Percentiles rank a stretch among this genome's conserved stretches.
phyloP scores from a whole-genome alignment of 2,888 invertebrate genomes.

The Macrophya alboannulata region DNA sequence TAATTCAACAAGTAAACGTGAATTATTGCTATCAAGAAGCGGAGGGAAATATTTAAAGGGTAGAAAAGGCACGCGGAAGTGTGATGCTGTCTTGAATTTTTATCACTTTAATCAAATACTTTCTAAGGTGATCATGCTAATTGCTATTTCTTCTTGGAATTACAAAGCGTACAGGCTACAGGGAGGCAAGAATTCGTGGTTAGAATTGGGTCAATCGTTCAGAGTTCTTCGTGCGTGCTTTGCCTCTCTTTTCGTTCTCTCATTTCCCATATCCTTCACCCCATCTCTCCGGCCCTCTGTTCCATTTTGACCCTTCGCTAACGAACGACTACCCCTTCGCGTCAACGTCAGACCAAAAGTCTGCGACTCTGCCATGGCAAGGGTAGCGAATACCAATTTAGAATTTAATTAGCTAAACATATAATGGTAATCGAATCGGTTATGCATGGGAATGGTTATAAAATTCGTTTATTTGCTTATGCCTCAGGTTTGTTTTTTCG shows the following conservation, averaged over 20 bases:
- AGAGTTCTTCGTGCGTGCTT: slow-evolving; percentile 23
- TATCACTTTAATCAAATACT: slow-evolving; percentile 33
- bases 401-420: slow-evolving; percentile 23
- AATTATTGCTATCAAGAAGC: background rate
- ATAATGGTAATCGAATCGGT: background rate
- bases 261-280: slow-evolving; percentile 33
- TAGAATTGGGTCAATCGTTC: slow-evolving; percentile 44
- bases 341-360: slow-evolving; percentile 32
- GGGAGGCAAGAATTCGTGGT: background rate
- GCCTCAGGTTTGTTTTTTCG: background rate
- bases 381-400: slow-evolving; percentile 4
- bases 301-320: slow-evolving; percentile 40
- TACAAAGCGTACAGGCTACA: slow-evolving; percentile 3
- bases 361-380: background rate
- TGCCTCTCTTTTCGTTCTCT: slow-evolving; percentile 35
- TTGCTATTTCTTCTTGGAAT: background rate
- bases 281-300: slow-evolving; percentile 28
- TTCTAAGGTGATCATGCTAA: background rate
- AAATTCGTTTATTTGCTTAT: background rate
- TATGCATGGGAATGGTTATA: background rate
- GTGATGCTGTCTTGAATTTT: slow-evolving; percentile 11
- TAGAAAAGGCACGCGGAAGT: background rate
- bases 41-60: background rate
- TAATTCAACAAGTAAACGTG: background rate
- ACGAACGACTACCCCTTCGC: slow-evolving; percentile 18